Evolutionary conservation across 2,113 vertebrate species (phyloP), one percentile per base, ranked within the genome.

Genomic region (Agapornis roseicollis): DNA sequence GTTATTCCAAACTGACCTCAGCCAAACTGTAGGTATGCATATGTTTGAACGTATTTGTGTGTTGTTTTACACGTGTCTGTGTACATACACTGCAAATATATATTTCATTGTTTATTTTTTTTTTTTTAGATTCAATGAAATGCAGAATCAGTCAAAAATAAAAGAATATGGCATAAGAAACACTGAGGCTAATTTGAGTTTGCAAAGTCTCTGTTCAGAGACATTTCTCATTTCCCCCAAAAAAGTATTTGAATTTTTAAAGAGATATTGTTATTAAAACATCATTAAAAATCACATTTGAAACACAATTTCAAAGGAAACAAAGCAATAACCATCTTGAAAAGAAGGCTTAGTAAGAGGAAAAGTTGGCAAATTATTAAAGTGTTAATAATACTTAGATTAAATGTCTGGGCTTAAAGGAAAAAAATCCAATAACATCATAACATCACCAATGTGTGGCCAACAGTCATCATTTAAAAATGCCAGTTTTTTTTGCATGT

Each of bases 381-480:
- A 74, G 33, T 52, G 31, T 74, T 89, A 74, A 37, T 72, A 74
- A 71, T 44, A 50, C 49, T 88, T 70, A 83, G 29, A 71, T 92
- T 74, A 88, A 69, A 68, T 72, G 11, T 46, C 47, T 63, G 29
- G 44, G 18, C 56, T 90, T 78, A 42, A 81, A 72, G 35, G 52
- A 81, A 86, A 95, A 95, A 79, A 20, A n/a, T 78, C 44, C 11
- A 87, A 44, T 71, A 81, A 64, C 9, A 80, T 60, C 64, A 83
- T 71, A 81, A 64, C 9, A 80, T 60, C 64, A 85, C 13, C 11
- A 56, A 44, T 80, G n/a, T 82, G 80, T 85, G 82, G 50, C 53
- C 46, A 94, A n/a, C 10, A 79, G 24, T 81, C 28, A 89, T 78
- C 60, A 82, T 85, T 64, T 63, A 88, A 89, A 91, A 80, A 89